Conservation (phyloP, 2,888 invertebrate genomes). For the Bimastos eiseni region DNA sequence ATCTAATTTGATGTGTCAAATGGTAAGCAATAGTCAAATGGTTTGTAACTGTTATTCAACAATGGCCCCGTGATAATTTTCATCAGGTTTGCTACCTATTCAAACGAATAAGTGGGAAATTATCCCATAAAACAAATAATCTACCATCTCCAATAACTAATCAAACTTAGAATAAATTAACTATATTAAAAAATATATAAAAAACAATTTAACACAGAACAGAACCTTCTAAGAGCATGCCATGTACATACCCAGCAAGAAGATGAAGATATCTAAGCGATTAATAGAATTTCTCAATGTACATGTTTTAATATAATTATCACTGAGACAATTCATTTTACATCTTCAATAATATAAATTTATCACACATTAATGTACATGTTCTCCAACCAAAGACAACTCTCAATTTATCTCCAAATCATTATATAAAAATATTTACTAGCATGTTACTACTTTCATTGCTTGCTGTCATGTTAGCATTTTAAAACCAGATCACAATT, state of each 20-base stretch:
- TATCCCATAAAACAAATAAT: neutral
- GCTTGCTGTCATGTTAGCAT: too few relatives aligned
- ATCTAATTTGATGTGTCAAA: neutral
- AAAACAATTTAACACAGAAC: neutral
- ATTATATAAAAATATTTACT: too few relatives aligned
- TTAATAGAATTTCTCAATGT: neutral
- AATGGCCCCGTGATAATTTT: too few relatives aligned
- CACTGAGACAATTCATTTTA: neutral
- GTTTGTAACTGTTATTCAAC: too few relatives aligned
- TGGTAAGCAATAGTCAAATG: neutral
- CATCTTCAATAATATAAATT: neutral
- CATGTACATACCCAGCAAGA: neutral
- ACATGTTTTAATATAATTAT: neutral
- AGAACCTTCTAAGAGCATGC: neutral
- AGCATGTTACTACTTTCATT: too few relatives aligned
- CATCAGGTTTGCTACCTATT: too few relatives aligned
- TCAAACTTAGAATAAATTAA: neutral
- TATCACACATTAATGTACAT: neutral
- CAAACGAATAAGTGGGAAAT: neutral
- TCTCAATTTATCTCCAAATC: too few relatives aligned
- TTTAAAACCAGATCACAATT: constrained; percentile 6
- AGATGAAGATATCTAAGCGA: neutral
- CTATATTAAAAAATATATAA: too few relatives aligned
- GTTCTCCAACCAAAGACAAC: too few relatives aligned
- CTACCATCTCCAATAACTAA: neutral